phyloP scores from a whole-genome alignment of 1,140 invertebrate species.

The Drosophila dunni region DNA sequence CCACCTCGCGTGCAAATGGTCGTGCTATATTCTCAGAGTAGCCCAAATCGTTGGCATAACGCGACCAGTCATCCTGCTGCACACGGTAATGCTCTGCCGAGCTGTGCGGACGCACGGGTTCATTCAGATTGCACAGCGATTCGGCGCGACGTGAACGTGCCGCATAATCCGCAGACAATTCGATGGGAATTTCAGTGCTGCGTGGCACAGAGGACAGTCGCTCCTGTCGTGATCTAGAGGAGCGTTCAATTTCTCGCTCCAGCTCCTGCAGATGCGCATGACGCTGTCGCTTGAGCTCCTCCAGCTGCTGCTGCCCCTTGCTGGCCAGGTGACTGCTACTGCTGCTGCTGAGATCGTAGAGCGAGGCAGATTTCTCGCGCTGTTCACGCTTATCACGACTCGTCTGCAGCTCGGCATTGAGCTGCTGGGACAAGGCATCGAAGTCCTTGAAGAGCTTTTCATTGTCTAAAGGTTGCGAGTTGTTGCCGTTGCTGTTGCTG shows the following conservation, averaged over 20 bases:
- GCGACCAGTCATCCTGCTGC: slow-evolving; percentile 73
- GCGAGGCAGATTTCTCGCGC: slow-evolving; percentile 68
- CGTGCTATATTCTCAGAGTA: slow-evolving; percentile 80
- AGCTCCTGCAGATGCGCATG: slow-evolving; percentile 78
- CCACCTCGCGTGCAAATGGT: slow-evolving; percentile 77
- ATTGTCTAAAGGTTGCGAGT: slow-evolving; percentile 62
- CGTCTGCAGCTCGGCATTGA: slow-evolving; percentile 68
- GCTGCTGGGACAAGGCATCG: slow-evolving; percentile 73
- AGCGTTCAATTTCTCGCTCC: slow-evolving; percentile 75
- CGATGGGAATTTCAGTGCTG: slow-evolving; percentile 64
- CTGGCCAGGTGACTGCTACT: neutral
- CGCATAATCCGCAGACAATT: slow-evolving; percentile 44
- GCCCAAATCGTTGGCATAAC: slow-evolving; percentile 75
- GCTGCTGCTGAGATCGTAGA: slow-evolving; percentile 71
- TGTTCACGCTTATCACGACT: slow-evolving; percentile 61
- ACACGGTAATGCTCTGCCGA: slow-evolving; percentile 54
- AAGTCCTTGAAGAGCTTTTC: slow-evolving; percentile 84
- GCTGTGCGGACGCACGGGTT: slow-evolving; percentile 59
- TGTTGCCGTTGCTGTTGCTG: slow-evolving; percentile 2
- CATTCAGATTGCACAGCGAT: slow-evolving; percentile 71
- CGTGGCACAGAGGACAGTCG: slow-evolving; percentile 63
- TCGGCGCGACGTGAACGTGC: slow-evolving; percentile 60
- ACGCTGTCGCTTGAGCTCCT: slow-evolving; percentile 62
- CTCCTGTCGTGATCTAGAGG: slow-evolving; percentile 59
- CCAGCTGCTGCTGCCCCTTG: slow-evolving; percentile 42